Evolutionary conservation across 2,888 invertebrate species (phyloP), one percentile per base, ranked within the genome.

Genomic region (Carabus problematicus): DNA sequence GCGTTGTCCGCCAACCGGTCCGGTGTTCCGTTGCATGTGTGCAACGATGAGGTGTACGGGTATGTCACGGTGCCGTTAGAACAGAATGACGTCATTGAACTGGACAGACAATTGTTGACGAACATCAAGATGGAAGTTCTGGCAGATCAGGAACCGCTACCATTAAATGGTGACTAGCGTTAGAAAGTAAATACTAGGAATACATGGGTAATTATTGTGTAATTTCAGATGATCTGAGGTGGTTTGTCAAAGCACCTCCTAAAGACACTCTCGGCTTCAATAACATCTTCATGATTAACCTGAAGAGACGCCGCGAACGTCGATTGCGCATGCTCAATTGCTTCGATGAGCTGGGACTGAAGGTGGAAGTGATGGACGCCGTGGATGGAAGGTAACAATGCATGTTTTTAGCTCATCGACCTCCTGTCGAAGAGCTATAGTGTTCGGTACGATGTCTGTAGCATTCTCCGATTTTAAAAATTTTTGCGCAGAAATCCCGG

Each of bases 201-300:
- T 29, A 19, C n/a, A 61, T 18, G 11, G 62, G 41, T 49, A 19
- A 14, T 2, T 47, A 55, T 19, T 29, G 39, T 45, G 54, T 29
- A n/a, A 19, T 70, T 60, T 62, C 18, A 8, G 66, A 71, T 41
- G 54, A 72, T 11, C 19, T 67, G 41, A 52, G 56, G 18, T 29
- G n/a, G 12, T 56, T 39, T 18, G 56, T 59, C 8, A 16, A 16
- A 0, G 29, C 39, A 19, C 84, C 84, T 0, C 72, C 76, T 11
- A 85, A 85, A 62, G 88, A 90, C 74, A 91, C 87, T 68, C 82
- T 93, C 49, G 89, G 88, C 0, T 88, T 94, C 72, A 90, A 92
- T 79, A 86, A 91, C 77, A 89, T 98, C 61, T 99, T 89, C 78
- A 89, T 98, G 89, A 97, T 99, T 12, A 99, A 99, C 82, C 83